phyloP scores from a whole-genome alignment of 1,140 invertebrate species.

The Chymomyza costata region DNA sequence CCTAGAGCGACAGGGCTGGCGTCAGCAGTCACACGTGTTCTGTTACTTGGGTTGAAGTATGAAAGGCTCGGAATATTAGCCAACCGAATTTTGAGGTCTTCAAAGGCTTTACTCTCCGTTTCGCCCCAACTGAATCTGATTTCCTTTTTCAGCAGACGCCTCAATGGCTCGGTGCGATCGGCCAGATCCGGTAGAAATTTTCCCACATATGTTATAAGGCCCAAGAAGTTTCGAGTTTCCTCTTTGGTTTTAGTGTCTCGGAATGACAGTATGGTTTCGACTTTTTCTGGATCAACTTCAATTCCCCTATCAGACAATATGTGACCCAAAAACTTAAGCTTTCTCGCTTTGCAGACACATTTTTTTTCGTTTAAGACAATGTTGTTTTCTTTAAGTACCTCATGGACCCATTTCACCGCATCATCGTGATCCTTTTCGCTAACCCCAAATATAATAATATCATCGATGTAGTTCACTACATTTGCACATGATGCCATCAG shows the following conservation, averaged over 20 bases:
- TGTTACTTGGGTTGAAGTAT: constrained; percentile 18
- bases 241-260: constrained; percentile 32
- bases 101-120: constrained; percentile 20
- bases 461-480: too few species aligned
- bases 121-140: constrained; percentile 19
- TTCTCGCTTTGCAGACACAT: too few species aligned
- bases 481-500: too few species aligned
- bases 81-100: constrained; percentile 21
- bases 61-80: constrained; percentile 22
- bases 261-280: constrained; percentile 20
- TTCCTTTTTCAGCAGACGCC: constrained; percentile 12
- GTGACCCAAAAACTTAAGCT: constrained; percentile 36
- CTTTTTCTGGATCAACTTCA: constrained; percentile 26
- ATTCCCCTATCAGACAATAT: constrained; percentile 24
- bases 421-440: too few species aligned
- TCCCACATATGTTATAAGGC: constrained; percentile 57
- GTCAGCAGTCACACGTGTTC: constrained; percentile 48
- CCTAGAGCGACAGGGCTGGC: constrained; percentile 50
- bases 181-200: constrained; percentile 54
- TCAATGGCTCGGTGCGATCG: constrained; percentile 23
- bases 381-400: constrained; percentile 35
- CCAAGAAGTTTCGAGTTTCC: constrained; percentile 62
- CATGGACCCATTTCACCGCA: too few species aligned
- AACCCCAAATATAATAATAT: too few species aligned
- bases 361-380: too few species aligned